Percentiles rank a stretch among this genome's conserved stretches.
These are phyloP conservation scores for Drosophila repleta DNA, from an alignment of 1,140 invertebrate genomes.

Conservation along the genomic window DNA sequence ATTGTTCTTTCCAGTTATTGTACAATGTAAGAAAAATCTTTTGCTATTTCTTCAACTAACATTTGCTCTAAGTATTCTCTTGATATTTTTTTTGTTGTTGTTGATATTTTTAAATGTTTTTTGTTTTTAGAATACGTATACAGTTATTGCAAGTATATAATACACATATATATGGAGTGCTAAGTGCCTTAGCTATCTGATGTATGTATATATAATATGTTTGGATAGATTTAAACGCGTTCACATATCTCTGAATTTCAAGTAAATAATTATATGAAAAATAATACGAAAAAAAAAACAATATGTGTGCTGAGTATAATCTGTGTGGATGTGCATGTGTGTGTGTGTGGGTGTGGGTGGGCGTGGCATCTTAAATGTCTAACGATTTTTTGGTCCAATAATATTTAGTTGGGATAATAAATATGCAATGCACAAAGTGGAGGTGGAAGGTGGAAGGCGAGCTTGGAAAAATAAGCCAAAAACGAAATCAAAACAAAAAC, in stretches of 20 bases:
- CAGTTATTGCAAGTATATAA: conserved; percentile 22
- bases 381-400: conserved; percentile 83
- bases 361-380: conserved; percentile 69
- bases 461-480: conserved; percentile 36
- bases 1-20: conserved; percentile 80
- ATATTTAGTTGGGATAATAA: conserved; percentile 59
- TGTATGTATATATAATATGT: conserved; percentile 26
- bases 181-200: conserved; percentile 1
- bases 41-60: conserved; percentile 13
- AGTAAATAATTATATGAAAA: conserved; percentile 59
- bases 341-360: conserved; percentile 22
- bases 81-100: background rate
- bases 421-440: conserved; percentile 42
- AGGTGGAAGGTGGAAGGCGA: conserved; percentile 16
- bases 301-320: conserved; percentile 69
- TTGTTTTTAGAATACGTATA: background rate
- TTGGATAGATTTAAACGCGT: conserved; percentile 59
- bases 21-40: conserved; percentile 64
- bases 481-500: conserved; percentile 46
- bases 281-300: conserved; percentile 74
- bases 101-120: background rate
- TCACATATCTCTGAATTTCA: conserved; percentile 61
- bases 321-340: conserved; percentile 8
- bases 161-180: background rate
- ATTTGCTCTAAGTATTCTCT: conserved; percentile 3